phyloP scores from a whole-genome alignment of 2,113 vertebrate genomes.

The Stercorarius parasiticus region DNA sequence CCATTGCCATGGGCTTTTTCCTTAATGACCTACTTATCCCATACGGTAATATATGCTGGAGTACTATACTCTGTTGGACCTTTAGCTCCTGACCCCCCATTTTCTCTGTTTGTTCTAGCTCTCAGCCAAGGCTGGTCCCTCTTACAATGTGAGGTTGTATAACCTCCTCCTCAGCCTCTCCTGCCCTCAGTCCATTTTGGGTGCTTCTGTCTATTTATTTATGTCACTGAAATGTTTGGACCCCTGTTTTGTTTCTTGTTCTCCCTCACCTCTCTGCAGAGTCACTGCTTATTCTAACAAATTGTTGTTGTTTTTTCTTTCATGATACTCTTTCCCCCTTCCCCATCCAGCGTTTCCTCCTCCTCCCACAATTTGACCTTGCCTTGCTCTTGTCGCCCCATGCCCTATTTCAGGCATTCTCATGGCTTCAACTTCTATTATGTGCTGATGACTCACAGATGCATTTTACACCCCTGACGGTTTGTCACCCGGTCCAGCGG shows the following conservation, averaged over 20 bases:
- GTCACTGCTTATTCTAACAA: not conserved
- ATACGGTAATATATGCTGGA: not conserved
- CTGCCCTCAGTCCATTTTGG: not conserved
- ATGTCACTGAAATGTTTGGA: not conserved
- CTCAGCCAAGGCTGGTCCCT: not conserved
- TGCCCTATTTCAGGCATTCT: not conserved
- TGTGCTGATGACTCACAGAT: slow-evolving; percentile 16
- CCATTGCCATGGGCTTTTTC: not conserved
- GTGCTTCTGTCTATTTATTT: not conserved
- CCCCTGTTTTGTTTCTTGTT: not conserved
- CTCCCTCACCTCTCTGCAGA: not conserved
- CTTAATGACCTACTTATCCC: not conserved
- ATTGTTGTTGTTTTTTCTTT: not conserved
- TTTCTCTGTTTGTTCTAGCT: not conserved
- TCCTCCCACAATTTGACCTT: slow-evolving; percentile 4
- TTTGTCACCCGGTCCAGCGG: not conserved
- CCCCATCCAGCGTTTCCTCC: rapidly evolving
- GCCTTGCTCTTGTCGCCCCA: not conserved
- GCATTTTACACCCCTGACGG: not conserved
- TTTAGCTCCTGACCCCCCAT: not conserved
- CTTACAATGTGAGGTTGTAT: rapidly evolving
- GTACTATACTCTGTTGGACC: not conserved
- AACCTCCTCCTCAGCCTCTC: not conserved
- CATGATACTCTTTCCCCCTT: not conserved
- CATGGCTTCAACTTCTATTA: not conserved